Evolutionary conservation across 2,113 vertebrate species (phyloP).

Genomic region (Gopherus evgoodei): DNA sequence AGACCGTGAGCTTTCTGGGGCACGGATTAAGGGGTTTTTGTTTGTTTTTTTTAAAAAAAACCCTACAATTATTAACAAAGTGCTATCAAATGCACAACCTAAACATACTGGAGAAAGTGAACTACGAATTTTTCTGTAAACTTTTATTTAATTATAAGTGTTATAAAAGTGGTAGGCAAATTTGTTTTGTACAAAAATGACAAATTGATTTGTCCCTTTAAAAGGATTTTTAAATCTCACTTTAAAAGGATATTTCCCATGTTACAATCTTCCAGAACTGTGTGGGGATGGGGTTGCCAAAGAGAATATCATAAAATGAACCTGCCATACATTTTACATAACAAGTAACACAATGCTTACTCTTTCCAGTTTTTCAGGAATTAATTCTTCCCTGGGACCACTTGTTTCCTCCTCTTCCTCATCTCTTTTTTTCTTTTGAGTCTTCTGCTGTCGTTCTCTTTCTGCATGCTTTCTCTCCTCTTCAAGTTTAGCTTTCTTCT

Average conservation of each 20-base stretch:
- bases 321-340: background rate
- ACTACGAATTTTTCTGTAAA: background rate
- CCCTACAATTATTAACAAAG: background rate
- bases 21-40: too few species aligned
- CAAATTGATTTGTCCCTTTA: background rate
- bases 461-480: conserved; percentile 83
- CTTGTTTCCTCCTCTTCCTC: conserved; percentile 83
- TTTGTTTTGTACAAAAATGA: background rate
- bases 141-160: background rate
- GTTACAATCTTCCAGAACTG: background rate
- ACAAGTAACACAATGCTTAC: conserved; percentile 63
- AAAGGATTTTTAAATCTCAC: background rate
- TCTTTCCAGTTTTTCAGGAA: conserved; percentile 86
- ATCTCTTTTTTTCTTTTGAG: conserved; percentile 83
- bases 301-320: background rate
- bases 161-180: background rate
- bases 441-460: conserved; percentile 82
- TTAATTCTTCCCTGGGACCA: conserved; percentile 82
- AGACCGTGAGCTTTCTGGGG: background rate
- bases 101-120: background rate
- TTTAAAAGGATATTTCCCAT: background rate
- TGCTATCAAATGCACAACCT: background rate
- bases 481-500: conserved; percentile 85
- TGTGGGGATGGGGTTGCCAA: background rate
- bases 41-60: background rate